Base-by-base conservation (phyloP, 1,140 invertebrate genomes). In the Lepidotrigona ventralis region DNA sequence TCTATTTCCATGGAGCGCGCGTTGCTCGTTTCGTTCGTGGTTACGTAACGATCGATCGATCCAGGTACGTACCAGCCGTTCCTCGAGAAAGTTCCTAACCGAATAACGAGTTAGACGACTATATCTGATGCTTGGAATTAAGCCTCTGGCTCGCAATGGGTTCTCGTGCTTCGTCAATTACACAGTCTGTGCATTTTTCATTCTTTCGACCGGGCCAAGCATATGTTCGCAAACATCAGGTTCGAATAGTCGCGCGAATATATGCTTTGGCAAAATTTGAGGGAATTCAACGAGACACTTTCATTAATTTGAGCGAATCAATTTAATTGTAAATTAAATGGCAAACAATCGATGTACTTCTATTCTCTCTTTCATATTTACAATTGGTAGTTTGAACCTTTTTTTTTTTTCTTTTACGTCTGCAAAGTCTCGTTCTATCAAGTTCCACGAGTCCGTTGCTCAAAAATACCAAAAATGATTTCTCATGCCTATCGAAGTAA, bases 1-100 rank as follows among this genome's bases (percentile, higher is more conserved):
- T 84, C 70, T 11, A 81, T 84, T 84, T 84, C 85, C 77, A 29
- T 71, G 73, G 71, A 76, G 29, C 33, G 39, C 66, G 29, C 53
- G 53, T 39, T 76, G 58, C 73, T 85, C 69, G 84, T 33, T 46
- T 69, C 81, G 54, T 60, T 53, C 12, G 2, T 1, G 63, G 5
- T 76, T 70, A 39, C 51, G 21, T 26, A 76, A 84, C 77, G 46
- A 78, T 78, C 60, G 56, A 39, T 75, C 51, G 53, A 69, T 76
- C 58, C 73, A 64, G 56, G 58, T 46, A 46, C 23, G 1, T 8
- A 46, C 11, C 26, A 21, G 63, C 63, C n/a, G 63, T n/a, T 53
- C 53, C 46, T 68, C 75, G 63, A 68, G 39, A 53, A 80, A 72
- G n/a, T 73, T 73, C 29, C 14, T 56, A 29, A 56, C 23, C 53